Evolutionary conservation across 1,140 invertebrate species (phyloP).

Genomic region (Andrena cerasifolii): DNA sequence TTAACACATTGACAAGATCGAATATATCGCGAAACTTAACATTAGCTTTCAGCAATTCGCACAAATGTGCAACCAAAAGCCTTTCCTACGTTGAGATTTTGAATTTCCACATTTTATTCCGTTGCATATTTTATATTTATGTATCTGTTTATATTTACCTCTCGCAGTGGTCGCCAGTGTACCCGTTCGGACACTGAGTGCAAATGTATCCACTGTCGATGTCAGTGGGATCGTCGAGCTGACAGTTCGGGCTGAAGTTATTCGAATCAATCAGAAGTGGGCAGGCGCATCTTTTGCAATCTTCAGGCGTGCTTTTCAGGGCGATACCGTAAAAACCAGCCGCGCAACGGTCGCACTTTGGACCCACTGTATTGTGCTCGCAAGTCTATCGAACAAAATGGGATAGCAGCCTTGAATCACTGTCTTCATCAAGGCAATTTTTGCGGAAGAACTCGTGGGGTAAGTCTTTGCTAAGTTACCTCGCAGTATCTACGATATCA

Average conservation of each 20-base stretch:
- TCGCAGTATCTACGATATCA: not conserved
- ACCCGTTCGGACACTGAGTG: conserved; percentile 94
- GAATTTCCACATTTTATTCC: too few relatives aligned
- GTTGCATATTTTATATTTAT: too few relatives aligned
- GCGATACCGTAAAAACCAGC: conserved; percentile 97
- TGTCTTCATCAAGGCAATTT: not conserved
- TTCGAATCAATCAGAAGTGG: conserved; percentile 89
- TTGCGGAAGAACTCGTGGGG: not conserved
- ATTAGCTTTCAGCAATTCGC: too few relatives aligned
- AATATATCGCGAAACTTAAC: too few relatives aligned
- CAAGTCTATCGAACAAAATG: conserved; percentile 82
- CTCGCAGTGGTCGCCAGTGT: conserved; percentile 96
- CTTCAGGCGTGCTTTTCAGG: conserved; percentile 86
- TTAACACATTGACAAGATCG: too few relatives aligned
- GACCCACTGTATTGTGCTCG: conserved; percentile 87
- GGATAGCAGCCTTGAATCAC: not conserved
- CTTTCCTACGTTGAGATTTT: too few relatives aligned
- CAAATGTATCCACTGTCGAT: conserved; percentile 89
- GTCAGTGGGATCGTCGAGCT: conserved; percentile 84
- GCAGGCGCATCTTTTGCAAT: conserved; percentile 94
- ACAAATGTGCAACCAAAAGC: too few relatives aligned
- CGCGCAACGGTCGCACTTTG: conserved; percentile 92
- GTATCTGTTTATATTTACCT: conserved; percentile 85
- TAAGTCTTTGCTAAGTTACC: not conserved
- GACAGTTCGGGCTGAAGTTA: conserved; percentile 95